Percentiles rank a stretch among this genome's conserved stretches.
phyloP scores from a whole-genome alignment of 2,113 vertebrate species.

The Eptatretus burgeri region DNA sequence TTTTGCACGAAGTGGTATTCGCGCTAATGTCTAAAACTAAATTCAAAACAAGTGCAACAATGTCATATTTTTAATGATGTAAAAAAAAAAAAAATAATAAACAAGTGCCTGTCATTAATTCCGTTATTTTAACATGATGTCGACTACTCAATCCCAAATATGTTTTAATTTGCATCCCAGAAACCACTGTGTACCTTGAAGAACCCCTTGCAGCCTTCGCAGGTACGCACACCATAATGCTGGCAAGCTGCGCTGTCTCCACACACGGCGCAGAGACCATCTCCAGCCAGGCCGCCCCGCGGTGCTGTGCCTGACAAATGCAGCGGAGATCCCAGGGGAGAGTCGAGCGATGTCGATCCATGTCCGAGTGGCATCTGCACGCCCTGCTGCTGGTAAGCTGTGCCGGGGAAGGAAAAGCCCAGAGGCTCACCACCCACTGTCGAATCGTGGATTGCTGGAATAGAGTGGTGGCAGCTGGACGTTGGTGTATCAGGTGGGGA shows the following conservation, averaged over 20 bases:
- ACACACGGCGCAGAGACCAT: slow-evolving; percentile 5
- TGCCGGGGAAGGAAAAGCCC: slow-evolving; percentile 53
- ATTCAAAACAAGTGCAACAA: too few relatives aligned
- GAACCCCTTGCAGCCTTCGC: background rate
- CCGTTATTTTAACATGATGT: background rate
- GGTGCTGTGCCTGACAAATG: slow-evolving; percentile 50
- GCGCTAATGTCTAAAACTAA: too few relatives aligned
- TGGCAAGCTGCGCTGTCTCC: background rate
- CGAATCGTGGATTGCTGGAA: slow-evolving; percentile 57
- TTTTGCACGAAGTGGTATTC: too few relatives aligned
- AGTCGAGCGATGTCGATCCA: slow-evolving; percentile 18
- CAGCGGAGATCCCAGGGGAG: slow-evolving; percentile 76
- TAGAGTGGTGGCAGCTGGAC: slow-evolving; percentile 24
- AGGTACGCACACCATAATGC: slow-evolving; percentile 2
- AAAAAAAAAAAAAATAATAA: background rate
- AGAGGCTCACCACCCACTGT: slow-evolving; percentile 43
- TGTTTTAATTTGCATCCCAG: too few relatives aligned
- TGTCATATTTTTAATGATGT: background rate
- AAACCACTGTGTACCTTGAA: background rate
- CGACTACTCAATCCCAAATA: background rate
- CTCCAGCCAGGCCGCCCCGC: slow-evolving; percentile 61
- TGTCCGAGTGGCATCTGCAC: background rate
- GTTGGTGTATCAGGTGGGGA: slow-evolving; percentile 32
- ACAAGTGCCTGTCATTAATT: background rate
- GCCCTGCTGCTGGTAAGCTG: slow-evolving; percentile 13